Evolutionary conservation across 1,140 invertebrate genomes (phyloP).

Genomic region (Drosophila tristis): DNA sequence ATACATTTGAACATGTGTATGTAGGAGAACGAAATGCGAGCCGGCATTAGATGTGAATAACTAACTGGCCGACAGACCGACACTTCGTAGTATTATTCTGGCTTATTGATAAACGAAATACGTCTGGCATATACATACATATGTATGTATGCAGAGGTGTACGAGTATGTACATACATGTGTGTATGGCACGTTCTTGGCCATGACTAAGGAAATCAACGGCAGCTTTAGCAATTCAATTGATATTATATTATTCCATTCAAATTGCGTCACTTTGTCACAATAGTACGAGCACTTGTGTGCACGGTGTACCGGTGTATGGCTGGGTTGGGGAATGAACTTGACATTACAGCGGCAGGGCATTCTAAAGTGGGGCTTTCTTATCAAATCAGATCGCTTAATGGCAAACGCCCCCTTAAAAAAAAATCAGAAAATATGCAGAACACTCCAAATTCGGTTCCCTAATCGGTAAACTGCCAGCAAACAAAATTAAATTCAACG

Average conservation of each 20-base stretch:
- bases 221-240: constrained; percentile 2
- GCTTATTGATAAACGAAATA: constrained; percentile 55
- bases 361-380: constrained; percentile 9
- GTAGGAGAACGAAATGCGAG: constrained; percentile 1
- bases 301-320: neutral
- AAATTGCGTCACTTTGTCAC: constrained; percentile 14
- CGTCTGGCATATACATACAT: neutral
- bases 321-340: neutral
- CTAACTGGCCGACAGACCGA: constrained; percentile 13
- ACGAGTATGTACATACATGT: constrained; percentile 1
- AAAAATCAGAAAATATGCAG: neutral
- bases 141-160: neutral
- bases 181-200: constrained; percentile 14
- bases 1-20: neutral
- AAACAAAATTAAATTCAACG: constrained; percentile 27
- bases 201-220: constrained; percentile 32
- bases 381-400: constrained; percentile 10
- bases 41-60: constrained; percentile 34
- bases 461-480: neutral
- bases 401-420: constrained; percentile 16
- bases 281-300: too few species aligned
- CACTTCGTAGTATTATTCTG: constrained; percentile 35
- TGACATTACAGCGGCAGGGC: constrained; percentile 5
- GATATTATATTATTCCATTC: constrained; percentile 10
- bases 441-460: neutral